Evolutionary conservation across 2,888 invertebrate species (phyloP).

Genomic region (Limenitis camilla): DNA sequence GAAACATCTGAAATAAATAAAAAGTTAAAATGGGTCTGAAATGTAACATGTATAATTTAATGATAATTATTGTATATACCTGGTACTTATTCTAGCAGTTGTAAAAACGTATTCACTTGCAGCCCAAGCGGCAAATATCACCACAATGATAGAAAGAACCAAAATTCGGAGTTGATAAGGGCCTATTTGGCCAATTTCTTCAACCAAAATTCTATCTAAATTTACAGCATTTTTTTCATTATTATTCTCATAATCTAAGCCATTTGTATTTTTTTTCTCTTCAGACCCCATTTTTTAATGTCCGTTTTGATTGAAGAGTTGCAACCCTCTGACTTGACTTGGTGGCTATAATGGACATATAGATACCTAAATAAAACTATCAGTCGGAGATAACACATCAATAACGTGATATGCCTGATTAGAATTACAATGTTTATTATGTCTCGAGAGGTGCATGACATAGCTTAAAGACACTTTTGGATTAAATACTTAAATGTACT

Average conservation of each 20-base stretch:
- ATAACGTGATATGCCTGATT: neutral
- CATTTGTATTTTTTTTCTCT: neutral
- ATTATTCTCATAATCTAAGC: conserved; percentile 6
- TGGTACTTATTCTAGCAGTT: conserved; percentile 50
- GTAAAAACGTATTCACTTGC: conserved; percentile 55
- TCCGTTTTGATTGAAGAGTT: neutral
- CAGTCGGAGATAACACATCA: neutral
- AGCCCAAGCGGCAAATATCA: conserved; percentile 45
- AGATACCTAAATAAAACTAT: neutral
- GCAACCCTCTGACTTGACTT: conserved; percentile 15
- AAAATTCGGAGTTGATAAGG: conserved; percentile 44
- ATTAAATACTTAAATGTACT: no score
- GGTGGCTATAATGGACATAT: neutral
- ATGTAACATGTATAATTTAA: neutral
- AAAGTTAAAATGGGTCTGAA: no score
- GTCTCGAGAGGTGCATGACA: no score
- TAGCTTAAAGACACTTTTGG: no score
- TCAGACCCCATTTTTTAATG: conserved; percentile 32
- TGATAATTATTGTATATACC: conserved; percentile 35
- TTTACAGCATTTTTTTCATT: conserved; percentile 32
- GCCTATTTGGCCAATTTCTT: conserved; percentile 59
- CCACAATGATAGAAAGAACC: conserved; percentile 34
- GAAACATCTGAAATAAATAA: conserved; percentile 36
- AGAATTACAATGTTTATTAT: neutral
- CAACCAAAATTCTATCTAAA: conserved; percentile 47